phyloP scores from a whole-genome alignment of 2,888 invertebrate species.

The Amorpha juglandis region DNA sequence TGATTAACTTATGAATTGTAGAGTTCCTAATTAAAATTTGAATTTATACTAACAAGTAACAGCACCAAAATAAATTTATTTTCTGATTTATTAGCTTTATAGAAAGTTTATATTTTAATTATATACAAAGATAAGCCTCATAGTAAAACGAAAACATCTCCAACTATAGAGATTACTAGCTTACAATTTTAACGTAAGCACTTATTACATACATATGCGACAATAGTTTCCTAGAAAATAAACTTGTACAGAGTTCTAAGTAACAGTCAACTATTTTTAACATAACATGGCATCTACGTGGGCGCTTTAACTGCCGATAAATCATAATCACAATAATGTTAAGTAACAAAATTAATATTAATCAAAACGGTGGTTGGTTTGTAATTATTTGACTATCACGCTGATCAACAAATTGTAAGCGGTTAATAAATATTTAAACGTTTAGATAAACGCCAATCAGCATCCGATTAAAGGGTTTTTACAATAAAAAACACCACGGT shows the following conservation, averaged over 20 bases:
- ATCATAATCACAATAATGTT: slow-evolving; percentile 23
- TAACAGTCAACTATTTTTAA: neutral
- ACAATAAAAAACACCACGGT: slow-evolving; percentile 40
- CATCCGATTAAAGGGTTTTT: slow-evolving; percentile 54
- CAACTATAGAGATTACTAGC: neutral
- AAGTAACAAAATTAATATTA: slow-evolving; percentile 23
- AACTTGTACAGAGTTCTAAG: neutral
- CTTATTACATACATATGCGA: neutral
- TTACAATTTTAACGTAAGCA: neutral
- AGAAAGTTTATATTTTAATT: neutral
- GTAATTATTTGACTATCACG: slow-evolving; percentile 24
- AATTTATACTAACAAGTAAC: neutral
- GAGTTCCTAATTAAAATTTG: neutral
- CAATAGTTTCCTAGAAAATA: neutral
- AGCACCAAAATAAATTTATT: too few species aligned
- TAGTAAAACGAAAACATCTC: neutral
- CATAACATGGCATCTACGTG: slow-evolving; percentile 14
- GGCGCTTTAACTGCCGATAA: slow-evolving; percentile 8
- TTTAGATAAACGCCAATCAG: slow-evolving; percentile 50
- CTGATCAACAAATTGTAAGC: slow-evolving; percentile 24
- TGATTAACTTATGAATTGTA: slow-evolving; percentile 3
- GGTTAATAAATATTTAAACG: slow-evolving; percentile 53
- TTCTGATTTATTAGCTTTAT: neutral
- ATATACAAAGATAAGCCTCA: neutral
- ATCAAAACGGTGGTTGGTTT: slow-evolving; percentile 17